Percentiles rank a stretch among this genome's conserved stretches.
phyloP scores from a whole-genome alignment of 2,113 vertebrate species.

The Bettongia penicillata region DNA sequence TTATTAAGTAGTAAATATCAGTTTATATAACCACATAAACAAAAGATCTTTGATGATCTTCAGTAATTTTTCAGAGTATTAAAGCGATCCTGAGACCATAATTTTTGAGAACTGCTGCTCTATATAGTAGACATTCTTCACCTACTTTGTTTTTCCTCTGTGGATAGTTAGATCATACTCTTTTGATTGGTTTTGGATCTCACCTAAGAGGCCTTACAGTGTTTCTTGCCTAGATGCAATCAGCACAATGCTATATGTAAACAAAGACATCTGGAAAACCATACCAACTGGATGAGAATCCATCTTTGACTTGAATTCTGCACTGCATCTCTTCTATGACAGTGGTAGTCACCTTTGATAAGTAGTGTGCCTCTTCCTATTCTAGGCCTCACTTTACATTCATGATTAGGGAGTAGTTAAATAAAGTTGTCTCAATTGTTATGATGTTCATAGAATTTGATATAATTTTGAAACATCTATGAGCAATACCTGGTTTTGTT shows the following conservation, averaged over 20 bases:
- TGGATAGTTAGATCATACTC: not conserved
- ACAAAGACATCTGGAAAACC: not conserved
- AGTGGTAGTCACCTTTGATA: not conserved
- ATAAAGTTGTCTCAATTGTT: not conserved
- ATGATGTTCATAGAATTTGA: not conserved
- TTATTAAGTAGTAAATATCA: not conserved
- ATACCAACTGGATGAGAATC: not conserved
- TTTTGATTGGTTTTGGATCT: not conserved
- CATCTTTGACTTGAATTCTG: not conserved
- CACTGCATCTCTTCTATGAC: not conserved
- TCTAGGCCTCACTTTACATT: not conserved
- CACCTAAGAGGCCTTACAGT: not conserved
- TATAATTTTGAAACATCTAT: not conserved
- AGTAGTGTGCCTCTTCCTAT: not conserved
- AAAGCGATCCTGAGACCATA: not conserved
- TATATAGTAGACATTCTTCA: not conserved
- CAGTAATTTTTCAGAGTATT: not conserved
- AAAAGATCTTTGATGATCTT: not conserved
- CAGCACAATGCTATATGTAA: not conserved
- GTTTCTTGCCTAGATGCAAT: not conserved
- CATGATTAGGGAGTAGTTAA: not conserved
- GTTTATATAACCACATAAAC: not conserved
- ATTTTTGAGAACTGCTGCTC: not conserved
- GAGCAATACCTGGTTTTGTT: not conserved
- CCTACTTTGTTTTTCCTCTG: not conserved